Conservation (phyloP, 2,797 vertebrate genomes). For the Florisuga fusca region DNA sequence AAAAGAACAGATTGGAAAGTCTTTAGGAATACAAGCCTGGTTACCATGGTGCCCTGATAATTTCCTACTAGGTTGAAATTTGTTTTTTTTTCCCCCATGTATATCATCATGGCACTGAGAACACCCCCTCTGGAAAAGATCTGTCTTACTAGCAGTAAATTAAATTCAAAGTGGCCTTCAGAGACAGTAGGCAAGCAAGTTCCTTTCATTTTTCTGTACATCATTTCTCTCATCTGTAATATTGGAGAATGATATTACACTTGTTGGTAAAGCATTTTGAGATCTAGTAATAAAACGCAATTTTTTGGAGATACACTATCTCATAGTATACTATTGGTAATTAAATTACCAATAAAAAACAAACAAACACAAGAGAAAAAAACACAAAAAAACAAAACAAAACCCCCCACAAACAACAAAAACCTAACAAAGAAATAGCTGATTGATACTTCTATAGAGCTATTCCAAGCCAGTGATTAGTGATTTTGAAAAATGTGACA, state of each 20-base stretch:
- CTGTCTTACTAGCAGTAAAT: not conserved
- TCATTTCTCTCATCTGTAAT: not conserved
- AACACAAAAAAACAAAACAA: rapidly evolving
- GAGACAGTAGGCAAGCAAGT: not conserved
- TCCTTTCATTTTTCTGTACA: not conserved
- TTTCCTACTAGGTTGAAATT: not conserved
- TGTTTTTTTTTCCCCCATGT: rapidly evolving
- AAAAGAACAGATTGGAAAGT: not conserved
- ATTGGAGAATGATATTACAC: not conserved
- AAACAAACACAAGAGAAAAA: no score
- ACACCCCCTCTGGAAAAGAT: not conserved
- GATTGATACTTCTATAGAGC: not conserved
- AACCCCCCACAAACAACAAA: no score
- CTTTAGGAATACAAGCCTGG: not conserved
- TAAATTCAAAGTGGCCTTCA: not conserved
- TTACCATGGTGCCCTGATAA: not conserved
- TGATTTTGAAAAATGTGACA: not conserved
- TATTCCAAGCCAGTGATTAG: rapidly evolving
- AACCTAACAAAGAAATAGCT: not conserved
- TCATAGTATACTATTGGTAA: no score
- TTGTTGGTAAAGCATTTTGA: not conserved
- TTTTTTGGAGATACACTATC: no score
- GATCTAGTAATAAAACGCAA: not conserved
- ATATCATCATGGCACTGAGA: not conserved
- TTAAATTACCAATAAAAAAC: not conserved